Percentiles rank a stretch among this genome's conserved stretches.
Conservation (phyloP, 2,888 invertebrate genomes). For the Drepana falcataria region DNA sequence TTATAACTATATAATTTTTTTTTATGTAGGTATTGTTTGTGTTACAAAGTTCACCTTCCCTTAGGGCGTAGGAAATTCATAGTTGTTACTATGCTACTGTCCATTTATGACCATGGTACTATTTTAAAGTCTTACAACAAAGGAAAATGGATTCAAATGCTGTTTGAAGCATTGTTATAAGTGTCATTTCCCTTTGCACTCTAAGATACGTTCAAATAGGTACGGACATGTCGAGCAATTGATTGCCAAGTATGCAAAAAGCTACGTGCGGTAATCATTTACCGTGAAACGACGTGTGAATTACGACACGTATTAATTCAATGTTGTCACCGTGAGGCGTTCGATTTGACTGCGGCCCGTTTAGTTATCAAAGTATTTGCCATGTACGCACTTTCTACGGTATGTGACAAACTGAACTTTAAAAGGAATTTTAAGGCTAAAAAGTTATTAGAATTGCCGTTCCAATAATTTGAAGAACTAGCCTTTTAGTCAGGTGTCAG, state of each 20-base stretch:
- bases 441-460: too few species aligned
- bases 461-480: too few species aligned
- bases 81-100: background rate
- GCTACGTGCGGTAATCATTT: constrained; percentile 24
- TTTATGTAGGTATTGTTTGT: too few species aligned
- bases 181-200: constrained; percentile 2
- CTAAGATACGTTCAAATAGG: background rate
- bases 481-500: too few species aligned
- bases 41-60: too few species aligned
- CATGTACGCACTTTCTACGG: too few species aligned
- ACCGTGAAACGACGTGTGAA: constrained; percentile 16
- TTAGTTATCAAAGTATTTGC: too few species aligned
- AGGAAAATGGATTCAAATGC: background rate
- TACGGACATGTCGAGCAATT: constrained; percentile 19
- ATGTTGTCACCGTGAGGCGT: constrained; percentile 17
- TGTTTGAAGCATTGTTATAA: background rate
- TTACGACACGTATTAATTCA: constrained; percentile 25
- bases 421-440: too few species aligned
- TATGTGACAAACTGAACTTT: too few species aligned
- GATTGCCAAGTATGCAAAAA: constrained; percentile 9
- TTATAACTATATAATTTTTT: too few species aligned
- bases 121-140: background rate
- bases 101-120: background rate
- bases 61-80: background rate
- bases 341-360: constrained; percentile 12